Conservation (phyloP, 2,113 vertebrate species). For the Heterotis niloticus region DNA sequence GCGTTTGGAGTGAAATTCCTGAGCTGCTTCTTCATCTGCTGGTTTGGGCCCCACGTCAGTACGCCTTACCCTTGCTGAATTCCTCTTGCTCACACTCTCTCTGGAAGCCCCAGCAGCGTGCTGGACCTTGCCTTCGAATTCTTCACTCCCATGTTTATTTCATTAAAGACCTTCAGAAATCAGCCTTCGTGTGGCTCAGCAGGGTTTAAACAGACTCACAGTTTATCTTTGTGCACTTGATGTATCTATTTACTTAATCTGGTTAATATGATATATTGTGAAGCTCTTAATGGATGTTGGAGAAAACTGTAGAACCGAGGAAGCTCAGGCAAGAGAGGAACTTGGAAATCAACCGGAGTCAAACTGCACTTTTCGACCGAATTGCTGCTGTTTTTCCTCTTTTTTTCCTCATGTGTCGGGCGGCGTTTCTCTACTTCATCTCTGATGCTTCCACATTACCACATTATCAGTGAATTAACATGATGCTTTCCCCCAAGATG, state of each 20-base stretch:
- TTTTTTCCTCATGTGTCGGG: too few species aligned
- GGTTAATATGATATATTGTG: constrained; percentile 25
- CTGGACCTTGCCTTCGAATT: background rate
- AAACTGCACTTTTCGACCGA: background rate
- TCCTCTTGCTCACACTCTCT: too few species aligned
- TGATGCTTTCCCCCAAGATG: too few species aligned
- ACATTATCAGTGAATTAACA: too few species aligned
- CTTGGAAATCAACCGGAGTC: background rate
- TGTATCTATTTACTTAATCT: constrained; percentile 26
- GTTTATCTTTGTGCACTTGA: constrained; percentile 23
- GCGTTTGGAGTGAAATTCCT: too few species aligned
- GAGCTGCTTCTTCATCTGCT: too few species aligned
- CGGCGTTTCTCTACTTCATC: too few species aligned
- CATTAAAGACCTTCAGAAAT: constrained; percentile 24
- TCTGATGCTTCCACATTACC: too few species aligned
- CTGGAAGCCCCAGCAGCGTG: background rate
- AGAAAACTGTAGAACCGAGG: background rate
- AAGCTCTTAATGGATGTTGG: constrained; percentile 15
- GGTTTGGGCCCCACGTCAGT: too few species aligned
- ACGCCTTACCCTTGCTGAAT: too few species aligned
- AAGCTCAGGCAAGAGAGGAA: constrained; percentile 13
- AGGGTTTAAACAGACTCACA: constrained; percentile 23
- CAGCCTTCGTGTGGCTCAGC: constrained; percentile 25
- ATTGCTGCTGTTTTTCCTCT: too few species aligned
- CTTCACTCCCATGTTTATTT: constrained; percentile 17